Conservation (phyloP, 2,113 vertebrate species). For the Trochalopteron elliotii region DNA sequence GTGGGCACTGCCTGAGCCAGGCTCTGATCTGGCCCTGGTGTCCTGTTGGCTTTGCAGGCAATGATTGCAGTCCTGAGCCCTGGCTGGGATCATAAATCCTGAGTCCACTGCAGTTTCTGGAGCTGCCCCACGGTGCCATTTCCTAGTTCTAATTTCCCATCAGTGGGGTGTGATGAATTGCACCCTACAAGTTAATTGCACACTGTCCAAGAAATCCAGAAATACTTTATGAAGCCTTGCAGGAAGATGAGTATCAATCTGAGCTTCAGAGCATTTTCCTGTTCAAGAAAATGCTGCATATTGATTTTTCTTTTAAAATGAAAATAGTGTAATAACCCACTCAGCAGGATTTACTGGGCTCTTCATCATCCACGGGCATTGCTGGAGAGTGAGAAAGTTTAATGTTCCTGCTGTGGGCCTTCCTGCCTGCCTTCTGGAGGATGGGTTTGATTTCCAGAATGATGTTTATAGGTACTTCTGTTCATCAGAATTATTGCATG, state of each 20-base stretch:
- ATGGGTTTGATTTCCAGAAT: neutral
- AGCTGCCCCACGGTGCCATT: neutral
- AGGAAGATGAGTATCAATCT: neutral
- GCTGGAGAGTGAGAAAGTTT: slow-evolving; percentile 14
- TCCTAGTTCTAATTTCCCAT: neutral
- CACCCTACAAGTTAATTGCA: neutral
- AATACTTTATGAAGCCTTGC: neutral
- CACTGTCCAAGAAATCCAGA: slow-evolving; percentile 22
- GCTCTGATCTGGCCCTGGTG: neutral
- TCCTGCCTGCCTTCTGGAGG: neutral
- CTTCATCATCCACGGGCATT: neutral
- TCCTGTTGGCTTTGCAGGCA: neutral
- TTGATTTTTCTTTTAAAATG: slow-evolving; percentile 51
- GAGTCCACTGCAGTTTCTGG: neutral
- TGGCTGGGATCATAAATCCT: neutral
- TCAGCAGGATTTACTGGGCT: slow-evolving; percentile 41
- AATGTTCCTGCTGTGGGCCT: slow-evolving; percentile 13
- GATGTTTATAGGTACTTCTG: neutral
- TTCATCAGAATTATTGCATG: neutral
- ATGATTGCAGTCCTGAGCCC: neutral
- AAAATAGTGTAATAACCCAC: slow-evolving; percentile 30
- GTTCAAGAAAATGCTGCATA: slow-evolving; percentile 17
- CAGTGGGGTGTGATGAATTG: neutral
- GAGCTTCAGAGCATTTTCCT: neutral
- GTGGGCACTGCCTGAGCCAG: neutral